Conservation (phyloP, 2,888 invertebrate species). For the Erebia ligea region DNA sequence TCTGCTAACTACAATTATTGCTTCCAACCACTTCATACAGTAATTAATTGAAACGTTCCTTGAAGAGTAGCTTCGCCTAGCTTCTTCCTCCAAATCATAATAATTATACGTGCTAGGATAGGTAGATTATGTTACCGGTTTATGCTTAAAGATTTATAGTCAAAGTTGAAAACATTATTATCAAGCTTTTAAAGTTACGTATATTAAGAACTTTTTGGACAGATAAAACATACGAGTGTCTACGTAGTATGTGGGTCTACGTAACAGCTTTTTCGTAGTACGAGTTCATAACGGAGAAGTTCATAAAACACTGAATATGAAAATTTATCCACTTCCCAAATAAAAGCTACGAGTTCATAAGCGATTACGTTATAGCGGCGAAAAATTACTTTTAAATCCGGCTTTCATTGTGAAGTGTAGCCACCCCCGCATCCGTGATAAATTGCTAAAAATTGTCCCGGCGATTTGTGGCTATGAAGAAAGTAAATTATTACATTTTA, state of each 20-base stretch:
- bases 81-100: no score
- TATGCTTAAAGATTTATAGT: background rate
- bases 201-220: background rate
- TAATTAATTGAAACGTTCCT: no score
- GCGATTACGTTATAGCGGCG: slow-evolving; percentile 23
- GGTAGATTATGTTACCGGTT: no score
- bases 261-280: slow-evolving; percentile 32
- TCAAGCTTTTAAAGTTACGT: background rate
- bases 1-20: no score
- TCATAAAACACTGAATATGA: slow-evolving; percentile 55
- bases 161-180: background rate
- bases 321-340: slow-evolving; percentile 45
- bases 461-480: slow-evolving; percentile 14
- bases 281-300: slow-evolving; percentile 41
- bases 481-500: slow-evolving; percentile 14
- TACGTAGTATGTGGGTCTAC: slow-evolving; percentile 9
- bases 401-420: slow-evolving; percentile 9
- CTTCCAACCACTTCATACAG: no score
- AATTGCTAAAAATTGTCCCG: slow-evolving; percentile 22
- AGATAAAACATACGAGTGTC: background rate
- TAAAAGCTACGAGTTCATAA: slow-evolving; percentile 27
- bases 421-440: slow-evolving; percentile 14
- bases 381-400: slow-evolving; percentile 26
- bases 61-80: no score
- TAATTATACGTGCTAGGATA: no score